Conservation (phyloP, 2,888 invertebrate species). For the Aspidapion aeneum region DNA sequence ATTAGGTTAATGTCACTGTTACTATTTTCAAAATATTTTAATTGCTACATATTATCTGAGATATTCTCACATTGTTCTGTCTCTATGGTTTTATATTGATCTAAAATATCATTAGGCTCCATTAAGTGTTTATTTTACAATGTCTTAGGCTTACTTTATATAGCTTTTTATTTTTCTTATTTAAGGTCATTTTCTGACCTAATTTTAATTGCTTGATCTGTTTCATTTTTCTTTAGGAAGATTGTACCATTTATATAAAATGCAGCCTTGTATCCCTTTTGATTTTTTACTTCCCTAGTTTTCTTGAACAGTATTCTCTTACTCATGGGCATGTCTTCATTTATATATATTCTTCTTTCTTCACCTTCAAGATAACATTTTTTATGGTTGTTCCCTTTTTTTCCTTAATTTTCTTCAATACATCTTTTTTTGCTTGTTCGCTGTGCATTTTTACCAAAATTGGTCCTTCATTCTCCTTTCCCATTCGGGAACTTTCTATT, state of each 20-base stretch:
- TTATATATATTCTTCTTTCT: slow-evolving; percentile 1
- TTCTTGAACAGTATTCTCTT: not conserved
- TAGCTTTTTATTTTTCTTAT: too few relatives aligned
- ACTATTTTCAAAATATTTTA: slow-evolving; percentile 1
- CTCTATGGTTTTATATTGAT: not conserved
- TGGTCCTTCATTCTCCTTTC: not conserved
- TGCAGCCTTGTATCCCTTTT: too few relatives aligned
- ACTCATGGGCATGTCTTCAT: slow-evolving; percentile 2
- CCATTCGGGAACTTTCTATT: not conserved
- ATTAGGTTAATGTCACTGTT: not conserved
- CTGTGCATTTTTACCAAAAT: not conserved
- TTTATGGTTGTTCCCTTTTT: too few relatives aligned
- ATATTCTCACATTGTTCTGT: not conserved
- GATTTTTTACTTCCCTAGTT: too few relatives aligned
- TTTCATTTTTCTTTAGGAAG: not conserved
- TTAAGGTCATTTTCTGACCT: slow-evolving; percentile 1
- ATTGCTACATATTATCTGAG: too few relatives aligned
- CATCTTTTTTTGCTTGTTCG: slow-evolving; percentile 4
- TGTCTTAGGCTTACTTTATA: too few relatives aligned
- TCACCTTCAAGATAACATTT: slow-evolving; percentile 1
- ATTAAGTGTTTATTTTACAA: not conserved
- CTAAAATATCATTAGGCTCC: slow-evolving; percentile 1
- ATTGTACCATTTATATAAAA: too few relatives aligned
- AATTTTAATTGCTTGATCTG: too few relatives aligned
- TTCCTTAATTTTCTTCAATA: too few relatives aligned